A percentile compares a stretch with the other conserved stretches of the same genome.
These are phyloP conservation scores for Selenia dentaria DNA, from an alignment of 2,888 invertebrate genomes.

Conservation along the genomic window DNA sequence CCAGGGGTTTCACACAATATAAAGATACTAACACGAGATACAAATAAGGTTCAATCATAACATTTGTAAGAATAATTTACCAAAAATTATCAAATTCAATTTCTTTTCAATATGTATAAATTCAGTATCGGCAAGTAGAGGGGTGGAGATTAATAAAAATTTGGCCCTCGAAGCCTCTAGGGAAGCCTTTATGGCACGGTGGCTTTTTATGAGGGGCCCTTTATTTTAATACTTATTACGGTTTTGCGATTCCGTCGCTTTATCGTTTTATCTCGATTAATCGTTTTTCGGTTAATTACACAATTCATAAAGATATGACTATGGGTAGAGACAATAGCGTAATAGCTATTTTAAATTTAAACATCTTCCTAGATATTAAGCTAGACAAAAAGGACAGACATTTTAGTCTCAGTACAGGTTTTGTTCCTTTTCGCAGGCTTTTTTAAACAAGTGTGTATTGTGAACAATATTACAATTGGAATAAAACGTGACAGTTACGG, in stretches of 20 bases:
- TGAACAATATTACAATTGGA: constrained; percentile 5
- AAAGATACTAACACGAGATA: no score
- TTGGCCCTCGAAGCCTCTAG: constrained; percentile 64
- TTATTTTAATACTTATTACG: constrained; percentile 76
- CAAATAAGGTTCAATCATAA: no score
- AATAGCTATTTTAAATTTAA: constrained; percentile 19
- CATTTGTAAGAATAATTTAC: constrained; percentile 37
- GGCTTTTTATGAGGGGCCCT: constrained; percentile 73
- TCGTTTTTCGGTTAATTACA: constrained; percentile 70
- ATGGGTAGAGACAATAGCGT: constrained; percentile 19
- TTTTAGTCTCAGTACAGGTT: no score
- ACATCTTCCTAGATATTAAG: not conserved
- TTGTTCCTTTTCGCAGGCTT: no score
- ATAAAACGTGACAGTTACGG: constrained; percentile 16
- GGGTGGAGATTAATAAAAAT: constrained; percentile 77
- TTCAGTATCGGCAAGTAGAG: constrained; percentile 56
- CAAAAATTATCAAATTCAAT: constrained; percentile 59
- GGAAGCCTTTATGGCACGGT: constrained; percentile 75
- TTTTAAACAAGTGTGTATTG: not conserved
- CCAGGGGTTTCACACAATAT: constrained; percentile 21
- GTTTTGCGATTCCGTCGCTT: constrained; percentile 69
- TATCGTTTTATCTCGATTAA: constrained; percentile 64
- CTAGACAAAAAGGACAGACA: no score
- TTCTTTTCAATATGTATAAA: constrained; percentile 67
- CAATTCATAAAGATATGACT: constrained; percentile 48